Evolutionary conservation across 2,113 vertebrate species (phyloP).

Genomic region (Cebidichthys violaceus): DNA sequence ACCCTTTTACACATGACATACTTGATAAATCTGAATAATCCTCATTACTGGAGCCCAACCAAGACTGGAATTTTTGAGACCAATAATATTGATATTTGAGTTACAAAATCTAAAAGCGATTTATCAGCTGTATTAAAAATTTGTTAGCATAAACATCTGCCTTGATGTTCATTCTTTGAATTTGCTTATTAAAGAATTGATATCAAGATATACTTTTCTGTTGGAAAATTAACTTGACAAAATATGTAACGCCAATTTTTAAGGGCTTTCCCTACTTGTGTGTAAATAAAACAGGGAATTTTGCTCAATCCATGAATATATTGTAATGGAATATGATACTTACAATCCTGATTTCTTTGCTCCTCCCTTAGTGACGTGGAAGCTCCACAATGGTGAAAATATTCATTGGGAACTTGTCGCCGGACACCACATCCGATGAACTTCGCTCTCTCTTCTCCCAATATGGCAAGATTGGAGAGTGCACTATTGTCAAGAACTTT

Average conservation of each 20-base stretch:
- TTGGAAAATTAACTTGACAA: too few species aligned
- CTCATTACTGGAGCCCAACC: too few species aligned
- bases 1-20: too few species aligned
- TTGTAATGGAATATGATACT: not conserved
- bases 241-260: not conserved
- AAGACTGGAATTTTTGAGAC: not conserved
- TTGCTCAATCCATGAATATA: not conserved
- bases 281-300: not conserved
- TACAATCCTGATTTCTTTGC: not conserved
- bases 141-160: too few species aligned
- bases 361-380: constrained; percentile 45
- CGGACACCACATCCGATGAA: constrained; percentile 92
- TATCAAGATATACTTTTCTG: too few species aligned
- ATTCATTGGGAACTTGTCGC: constrained; percentile 95
- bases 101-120: not conserved
- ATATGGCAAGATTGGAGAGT: constrained; percentile 95
- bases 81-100: not conserved
- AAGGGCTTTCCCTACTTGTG: not conserved
- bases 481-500: constrained; percentile 97
- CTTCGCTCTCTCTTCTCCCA: constrained; percentile 94
- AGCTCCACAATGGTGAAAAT: constrained; percentile 93
- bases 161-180: too few species aligned
- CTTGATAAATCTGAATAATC: too few species aligned
- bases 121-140: too few species aligned
- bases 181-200: too few species aligned